Evolutionary conservation across 2,797 vertebrate genomes (phyloP).

Genomic region (Alca torda): DNA sequence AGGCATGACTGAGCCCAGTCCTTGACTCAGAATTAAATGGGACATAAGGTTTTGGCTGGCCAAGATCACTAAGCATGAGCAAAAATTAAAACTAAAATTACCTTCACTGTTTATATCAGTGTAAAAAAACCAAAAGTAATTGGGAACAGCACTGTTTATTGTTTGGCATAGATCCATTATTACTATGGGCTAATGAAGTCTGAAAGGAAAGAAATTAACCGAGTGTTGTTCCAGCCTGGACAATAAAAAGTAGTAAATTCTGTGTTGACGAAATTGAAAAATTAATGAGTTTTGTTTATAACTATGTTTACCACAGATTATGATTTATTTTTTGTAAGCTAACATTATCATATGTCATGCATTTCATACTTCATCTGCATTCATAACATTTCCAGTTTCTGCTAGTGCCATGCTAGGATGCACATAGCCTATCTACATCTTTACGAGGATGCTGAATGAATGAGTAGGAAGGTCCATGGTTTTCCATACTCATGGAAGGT

Average conservation of each 20-base stretch:
- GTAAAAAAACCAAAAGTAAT: neutral
- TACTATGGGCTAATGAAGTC: neutral
- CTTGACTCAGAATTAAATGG: constrained; percentile 39
- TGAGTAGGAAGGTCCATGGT: neutral
- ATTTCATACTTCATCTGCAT: neutral
- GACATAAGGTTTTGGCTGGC: constrained; percentile 3
- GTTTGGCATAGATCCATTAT: neutral
- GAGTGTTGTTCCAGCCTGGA: neutral
- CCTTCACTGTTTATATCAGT: neutral
- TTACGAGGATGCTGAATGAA: neutral
- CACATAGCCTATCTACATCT: neutral
- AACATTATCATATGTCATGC: neutral
- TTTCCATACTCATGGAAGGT: neutral
- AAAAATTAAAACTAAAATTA: constrained; percentile 41
- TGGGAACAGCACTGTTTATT: neutral
- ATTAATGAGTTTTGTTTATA: neutral
- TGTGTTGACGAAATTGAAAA: neutral
- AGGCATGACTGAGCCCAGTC: constrained; percentile 43
- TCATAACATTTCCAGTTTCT: neutral
- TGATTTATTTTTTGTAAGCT: neutral
- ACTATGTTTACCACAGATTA: neutral
- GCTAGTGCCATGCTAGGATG: neutral
- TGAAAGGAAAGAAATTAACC: neutral
- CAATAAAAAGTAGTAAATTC: neutral
- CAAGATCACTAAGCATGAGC: neutral